These are phyloP conservation scores for Sminthurinus aureus DNA, from an alignment of 2,888 invertebrate species.

Conservation along the genomic window DNA sequence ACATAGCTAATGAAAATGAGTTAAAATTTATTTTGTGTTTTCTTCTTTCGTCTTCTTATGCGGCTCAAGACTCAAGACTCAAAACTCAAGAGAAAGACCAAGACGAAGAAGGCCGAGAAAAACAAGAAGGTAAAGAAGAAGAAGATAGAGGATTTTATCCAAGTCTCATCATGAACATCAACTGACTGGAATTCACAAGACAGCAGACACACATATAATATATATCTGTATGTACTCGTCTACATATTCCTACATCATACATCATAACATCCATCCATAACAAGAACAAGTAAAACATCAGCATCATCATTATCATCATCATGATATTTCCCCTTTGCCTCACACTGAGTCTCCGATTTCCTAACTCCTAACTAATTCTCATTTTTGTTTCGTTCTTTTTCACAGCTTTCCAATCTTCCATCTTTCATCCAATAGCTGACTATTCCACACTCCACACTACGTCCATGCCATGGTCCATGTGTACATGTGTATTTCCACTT, in stretches of 20 bases:
- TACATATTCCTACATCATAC: neutral
- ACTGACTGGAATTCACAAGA: neutral
- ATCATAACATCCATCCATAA: conserved; percentile 10
- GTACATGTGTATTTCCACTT: neutral
- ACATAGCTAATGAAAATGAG: neutral
- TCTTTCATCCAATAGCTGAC: too few relatives aligned
- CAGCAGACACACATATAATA: neutral
- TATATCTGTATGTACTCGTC: neutral
- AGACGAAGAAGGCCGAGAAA: too few relatives aligned
- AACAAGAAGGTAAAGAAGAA: too few relatives aligned
- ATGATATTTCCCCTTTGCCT: neutral
- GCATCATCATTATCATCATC: neutral
- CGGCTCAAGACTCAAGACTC: neutral
- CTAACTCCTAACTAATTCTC: conserved; percentile 24
- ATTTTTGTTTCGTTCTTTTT: neutral
- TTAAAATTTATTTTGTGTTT: conserved; percentile 22
- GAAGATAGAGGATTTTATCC: too few relatives aligned
- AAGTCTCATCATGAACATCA: neutral
- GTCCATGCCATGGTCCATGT: neutral
- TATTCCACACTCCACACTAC: too few relatives aligned
- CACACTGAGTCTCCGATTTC: conserved; percentile 39
- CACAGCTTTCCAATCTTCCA: too few relatives aligned
- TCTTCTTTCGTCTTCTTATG: neutral
- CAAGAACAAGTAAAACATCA: neutral
- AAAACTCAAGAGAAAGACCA: too few relatives aligned